Evolutionary conservation across 2,113 vertebrate genomes (phyloP).

Genomic region (Atlantisia rogersi): DNA sequence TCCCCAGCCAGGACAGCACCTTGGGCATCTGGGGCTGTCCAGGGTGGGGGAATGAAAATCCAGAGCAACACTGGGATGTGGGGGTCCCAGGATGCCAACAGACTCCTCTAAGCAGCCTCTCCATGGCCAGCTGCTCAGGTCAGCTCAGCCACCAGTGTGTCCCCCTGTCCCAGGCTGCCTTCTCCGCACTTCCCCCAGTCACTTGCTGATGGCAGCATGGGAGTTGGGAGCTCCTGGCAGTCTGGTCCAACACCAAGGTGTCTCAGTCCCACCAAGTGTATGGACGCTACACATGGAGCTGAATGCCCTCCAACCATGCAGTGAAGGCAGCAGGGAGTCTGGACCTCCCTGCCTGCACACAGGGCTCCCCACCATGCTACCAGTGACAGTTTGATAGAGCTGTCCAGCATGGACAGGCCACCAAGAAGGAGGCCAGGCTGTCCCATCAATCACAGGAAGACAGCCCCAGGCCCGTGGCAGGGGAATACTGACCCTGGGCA

Average conservation of each 20-base stretch:
- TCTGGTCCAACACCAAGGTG: rapidly evolving
- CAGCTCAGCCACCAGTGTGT: not conserved
- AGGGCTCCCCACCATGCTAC: rapidly evolving
- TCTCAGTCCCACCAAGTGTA: not conserved
- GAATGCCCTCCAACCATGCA: not conserved
- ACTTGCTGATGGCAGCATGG: not conserved
- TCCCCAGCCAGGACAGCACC: not conserved
- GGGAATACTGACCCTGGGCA: conserved; percentile 74
- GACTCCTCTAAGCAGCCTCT: not conserved
- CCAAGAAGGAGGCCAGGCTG: not conserved
- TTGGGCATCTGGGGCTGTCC: not conserved
- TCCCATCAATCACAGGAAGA: not conserved
- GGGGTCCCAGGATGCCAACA: not conserved
- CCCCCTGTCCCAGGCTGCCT: not conserved
- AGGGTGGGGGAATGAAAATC: not conserved
- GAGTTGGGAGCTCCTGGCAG: not conserved
- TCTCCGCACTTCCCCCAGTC: too few relatives aligned
- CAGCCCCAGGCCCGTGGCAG: not conserved
- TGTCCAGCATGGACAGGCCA: not conserved
- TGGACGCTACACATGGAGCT: rapidly evolving
- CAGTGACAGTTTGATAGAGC: rapidly evolving
- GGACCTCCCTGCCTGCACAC: not conserved
- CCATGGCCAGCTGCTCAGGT: not conserved
- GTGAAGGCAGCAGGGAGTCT: rapidly evolving
- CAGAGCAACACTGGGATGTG: not conserved